These are phyloP conservation scores for Parasteatoda tepidariorum DNA, from an alignment of 1,140 invertebrate genomes.

Conservation along the genomic window DNA sequence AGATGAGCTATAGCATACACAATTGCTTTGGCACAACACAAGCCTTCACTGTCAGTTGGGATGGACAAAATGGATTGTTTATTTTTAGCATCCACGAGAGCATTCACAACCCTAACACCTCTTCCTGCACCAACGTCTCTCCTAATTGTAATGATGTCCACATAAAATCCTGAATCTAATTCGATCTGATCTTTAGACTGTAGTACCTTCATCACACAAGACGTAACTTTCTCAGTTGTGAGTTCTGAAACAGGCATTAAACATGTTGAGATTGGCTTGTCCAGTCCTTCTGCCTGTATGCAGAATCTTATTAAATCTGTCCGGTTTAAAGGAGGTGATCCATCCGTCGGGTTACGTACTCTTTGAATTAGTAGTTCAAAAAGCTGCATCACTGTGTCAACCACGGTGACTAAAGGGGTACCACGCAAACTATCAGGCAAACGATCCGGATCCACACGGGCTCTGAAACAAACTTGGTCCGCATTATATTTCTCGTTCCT, in stretches of 20 bases:
- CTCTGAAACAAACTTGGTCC: not conserved
- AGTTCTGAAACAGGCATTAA: not conserved
- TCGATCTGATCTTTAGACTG: not conserved
- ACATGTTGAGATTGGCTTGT: not conserved
- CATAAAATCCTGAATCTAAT: not conserved
- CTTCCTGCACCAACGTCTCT: not conserved
- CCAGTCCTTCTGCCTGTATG: not conserved
- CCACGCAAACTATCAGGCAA: not conserved
- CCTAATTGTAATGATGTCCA: not conserved
- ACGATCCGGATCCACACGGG: not conserved
- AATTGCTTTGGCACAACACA: not conserved
- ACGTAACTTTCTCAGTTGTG: not conserved
- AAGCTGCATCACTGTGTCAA: not conserved
- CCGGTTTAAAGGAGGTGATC: not conserved
- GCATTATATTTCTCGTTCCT: not conserved
- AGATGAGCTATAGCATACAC: not conserved
- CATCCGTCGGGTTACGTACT: not conserved
- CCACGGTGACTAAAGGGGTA: not conserved
- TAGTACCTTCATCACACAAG: not conserved
- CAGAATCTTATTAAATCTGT: not conserved
- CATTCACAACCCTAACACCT: not conserved
- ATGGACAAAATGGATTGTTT: not conserved
- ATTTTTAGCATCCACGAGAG: not conserved
- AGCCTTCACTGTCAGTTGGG: not conserved
- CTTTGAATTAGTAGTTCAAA: not conserved